Evolutionary conservation across 2,113 vertebrate genomes (phyloP), one percentile per base, ranked within the genome.

Genomic region (Peromyscus polionotus): DNA sequence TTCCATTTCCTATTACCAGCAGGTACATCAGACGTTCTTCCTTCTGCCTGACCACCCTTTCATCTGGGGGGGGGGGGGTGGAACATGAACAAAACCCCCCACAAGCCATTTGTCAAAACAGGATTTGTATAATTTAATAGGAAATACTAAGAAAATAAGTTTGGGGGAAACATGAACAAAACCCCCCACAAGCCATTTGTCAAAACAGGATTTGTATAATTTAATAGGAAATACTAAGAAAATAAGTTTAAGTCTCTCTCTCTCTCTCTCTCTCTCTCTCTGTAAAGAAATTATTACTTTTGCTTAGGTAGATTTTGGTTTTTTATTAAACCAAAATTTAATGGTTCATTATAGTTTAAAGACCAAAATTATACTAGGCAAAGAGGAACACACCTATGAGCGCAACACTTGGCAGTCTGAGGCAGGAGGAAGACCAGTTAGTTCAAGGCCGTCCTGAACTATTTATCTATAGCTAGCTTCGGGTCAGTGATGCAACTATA

Each of bases 251-350:
- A 72, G 72, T 48, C 45, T 7, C 45, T 48, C 45, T 48, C 45
- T 48, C 45, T 6, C 45, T 48, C 45, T 48, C 5, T 48, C 45
- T 7, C 45, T 48, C 45, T 48, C 45, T 7, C 45, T 48, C 45
- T 48, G 20, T 75, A 5, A 94, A 42, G 22, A 76, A 9, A 51
- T 48, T 45, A 12, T 39, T 88, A 33, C 5, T 83, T 84, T 77
- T 90, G 19, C 20, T 85, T 87, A 28, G 79, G 54, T 88, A 2
- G 39, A 61, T 80, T 90, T 92, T 89, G n/a, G 1, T 39, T 93
- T 95, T 86, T 93, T 19, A 85, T 90, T 95, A 65, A 81, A 42
- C 42, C 42, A 42, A 42, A 42, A 42, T 42, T 42, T 76, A 92
- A 48, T 94, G 12, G 54, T 67, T 87, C 63, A 83, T 45, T 81